A percentile compares a stretch with the other conserved stretches of the same genome.
phyloP scores from a whole-genome alignment of 2,888 invertebrate species.

The Scaptomyza caliginosa region DNA sequence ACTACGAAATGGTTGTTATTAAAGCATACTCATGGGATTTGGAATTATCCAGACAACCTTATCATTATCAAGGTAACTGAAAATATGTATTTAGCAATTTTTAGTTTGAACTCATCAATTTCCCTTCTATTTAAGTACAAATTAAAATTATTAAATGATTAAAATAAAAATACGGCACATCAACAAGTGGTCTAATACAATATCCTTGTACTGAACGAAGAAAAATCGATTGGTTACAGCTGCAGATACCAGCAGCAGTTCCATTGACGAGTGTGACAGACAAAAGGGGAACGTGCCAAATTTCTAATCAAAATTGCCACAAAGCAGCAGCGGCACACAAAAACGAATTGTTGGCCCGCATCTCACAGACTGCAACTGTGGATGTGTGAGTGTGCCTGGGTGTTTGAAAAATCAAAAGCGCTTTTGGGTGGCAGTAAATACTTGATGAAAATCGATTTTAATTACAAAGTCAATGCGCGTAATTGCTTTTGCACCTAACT shows the following conservation, averaged over 20 bases:
- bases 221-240: background rate
- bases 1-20: background rate
- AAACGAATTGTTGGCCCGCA: slow-evolving; percentile 59
- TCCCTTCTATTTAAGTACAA: too few relatives aligned
- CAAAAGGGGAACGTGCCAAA: slow-evolving; percentile 49
- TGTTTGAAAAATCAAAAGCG: slow-evolving; percentile 51
- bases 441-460: slow-evolving; percentile 75
- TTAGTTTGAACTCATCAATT: too few relatives aligned
- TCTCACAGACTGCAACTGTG: slow-evolving; percentile 5
- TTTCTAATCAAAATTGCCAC: slow-evolving; percentile 74
- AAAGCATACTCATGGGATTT: too few relatives aligned
- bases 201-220: background rate
- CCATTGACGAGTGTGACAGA: slow-evolving; percentile 6
- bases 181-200: background rate
- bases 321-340: slow-evolving; percentile 60
- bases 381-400: slow-evolving; percentile 5
- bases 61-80: too few relatives aligned
- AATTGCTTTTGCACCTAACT: slow-evolving; percentile 76
- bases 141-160: too few relatives aligned
- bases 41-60: too few relatives aligned
- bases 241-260: slow-evolving; percentile 18
- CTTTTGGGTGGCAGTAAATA: slow-evolving; percentile 58
- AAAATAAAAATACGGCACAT: background rate
- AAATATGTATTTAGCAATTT: too few relatives aligned
- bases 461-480: slow-evolving; percentile 78